phyloP scores from a whole-genome alignment of 2,888 invertebrate genomes.

The Tigriopus californicus region DNA sequence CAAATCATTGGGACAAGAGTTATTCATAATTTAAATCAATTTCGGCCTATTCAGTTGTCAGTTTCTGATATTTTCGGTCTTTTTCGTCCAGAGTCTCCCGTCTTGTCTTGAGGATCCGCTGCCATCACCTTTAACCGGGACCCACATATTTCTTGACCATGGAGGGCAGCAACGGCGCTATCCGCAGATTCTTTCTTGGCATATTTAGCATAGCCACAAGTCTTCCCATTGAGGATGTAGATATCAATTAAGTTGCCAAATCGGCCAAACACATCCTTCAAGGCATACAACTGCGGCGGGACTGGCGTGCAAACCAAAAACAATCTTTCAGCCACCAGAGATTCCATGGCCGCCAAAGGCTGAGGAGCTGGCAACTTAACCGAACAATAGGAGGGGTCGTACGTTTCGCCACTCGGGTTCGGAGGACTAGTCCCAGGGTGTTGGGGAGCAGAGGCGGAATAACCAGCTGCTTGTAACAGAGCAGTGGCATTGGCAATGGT shows the following conservation, averaged over 20 bases:
- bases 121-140: constrained; percentile 69
- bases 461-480: constrained; percentile 36
- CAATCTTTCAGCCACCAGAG: constrained; percentile 30
- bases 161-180: constrained; percentile 48
- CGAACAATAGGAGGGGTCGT: constrained; percentile 32
- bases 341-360: constrained; percentile 31
- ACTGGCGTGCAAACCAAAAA: constrained; percentile 38
- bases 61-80: constrained; percentile 4
- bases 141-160: constrained; percentile 72
- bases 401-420: constrained; percentile 22
- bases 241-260: constrained; percentile 79
- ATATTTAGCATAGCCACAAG: constrained; percentile 80
- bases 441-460: constrained; percentile 18
- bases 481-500: constrained; percentile 59
- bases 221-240: constrained; percentile 68
- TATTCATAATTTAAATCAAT: too few species aligned
- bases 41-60: not conserved
- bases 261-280: constrained; percentile 72
- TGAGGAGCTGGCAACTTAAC: constrained; percentile 51
- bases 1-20: too few species aligned
- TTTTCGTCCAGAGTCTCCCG: constrained; percentile 16
- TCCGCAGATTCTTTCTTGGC: constrained; percentile 52
- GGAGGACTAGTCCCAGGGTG: constrained; percentile 18
- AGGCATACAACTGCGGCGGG: constrained; percentile 52
- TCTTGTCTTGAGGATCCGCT: constrained; percentile 41